Conservation (phyloP, 2,888 invertebrate species). For the Carcina quercana region DNA sequence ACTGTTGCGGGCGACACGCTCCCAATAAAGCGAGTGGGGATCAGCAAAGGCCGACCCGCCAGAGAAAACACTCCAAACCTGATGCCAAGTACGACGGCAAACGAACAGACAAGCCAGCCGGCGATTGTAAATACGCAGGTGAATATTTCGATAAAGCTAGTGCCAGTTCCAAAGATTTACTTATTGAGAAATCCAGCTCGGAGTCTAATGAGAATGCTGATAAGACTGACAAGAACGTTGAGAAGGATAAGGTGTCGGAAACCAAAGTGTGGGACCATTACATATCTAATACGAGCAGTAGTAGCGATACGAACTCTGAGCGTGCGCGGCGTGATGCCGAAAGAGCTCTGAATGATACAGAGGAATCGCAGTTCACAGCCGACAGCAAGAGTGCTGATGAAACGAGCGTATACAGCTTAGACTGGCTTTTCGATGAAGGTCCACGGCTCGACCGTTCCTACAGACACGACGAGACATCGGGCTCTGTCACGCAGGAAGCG, state of each 20-base stretch:
- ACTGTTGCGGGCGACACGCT: conserved; percentile 49
- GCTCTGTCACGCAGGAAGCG: conserved; percentile 38
- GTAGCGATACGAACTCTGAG: conserved; percentile 68
- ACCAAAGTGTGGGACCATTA: conserved; percentile 69
- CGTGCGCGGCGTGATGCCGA: conserved; percentile 32
- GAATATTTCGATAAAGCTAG: conserved; percentile 78
- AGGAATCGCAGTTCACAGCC: conserved; percentile 47
- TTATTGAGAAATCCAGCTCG: conserved; percentile 74
- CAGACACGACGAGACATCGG: conserved; percentile 35
- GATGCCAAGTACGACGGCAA: conserved; percentile 40
- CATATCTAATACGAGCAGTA: conserved; percentile 75
- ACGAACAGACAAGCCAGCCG: conserved; percentile 33
- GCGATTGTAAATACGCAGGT: conserved; percentile 47
- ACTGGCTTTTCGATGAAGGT: conserved; percentile 64
- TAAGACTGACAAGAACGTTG: conserved; percentile 35
- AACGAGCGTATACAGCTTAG: conserved; percentile 60
- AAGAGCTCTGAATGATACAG: conserved; percentile 40
- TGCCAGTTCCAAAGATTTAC: conserved; percentile 81
- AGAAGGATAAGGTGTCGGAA: conserved; percentile 37
- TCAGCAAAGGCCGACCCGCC: conserved; percentile 56
- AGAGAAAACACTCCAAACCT: conserved; percentile 53
- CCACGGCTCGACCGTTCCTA: conserved; percentile 23
- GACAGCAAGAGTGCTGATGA: conserved; percentile 61
- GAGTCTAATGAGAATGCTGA: conserved; percentile 66
- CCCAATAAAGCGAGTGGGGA: too few species aligned